phyloP scores from a whole-genome alignment of 1,140 invertebrate species.

The Rhagoletis pomonella region DNA sequence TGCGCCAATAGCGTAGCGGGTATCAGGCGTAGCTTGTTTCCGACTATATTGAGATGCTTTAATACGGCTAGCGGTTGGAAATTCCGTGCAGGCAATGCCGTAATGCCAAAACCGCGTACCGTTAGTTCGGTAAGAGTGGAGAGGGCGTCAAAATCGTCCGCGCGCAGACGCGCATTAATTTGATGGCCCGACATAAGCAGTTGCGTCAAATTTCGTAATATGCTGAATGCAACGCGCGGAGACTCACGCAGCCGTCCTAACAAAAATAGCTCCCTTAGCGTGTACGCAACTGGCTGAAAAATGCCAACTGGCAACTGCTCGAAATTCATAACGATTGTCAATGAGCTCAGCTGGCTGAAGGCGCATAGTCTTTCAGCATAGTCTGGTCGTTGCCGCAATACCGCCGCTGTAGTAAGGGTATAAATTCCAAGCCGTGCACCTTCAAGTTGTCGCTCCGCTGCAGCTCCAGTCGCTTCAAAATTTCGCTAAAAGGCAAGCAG shows the following conservation, averaged over 20 bases:
- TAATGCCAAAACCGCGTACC: not conserved
- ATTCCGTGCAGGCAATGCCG: not conserved
- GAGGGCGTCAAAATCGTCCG: not conserved
- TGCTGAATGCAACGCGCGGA: not conserved
- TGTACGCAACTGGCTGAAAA: not conserved
- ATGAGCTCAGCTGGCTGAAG: too few relatives aligned
- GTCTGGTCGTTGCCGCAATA: not conserved
- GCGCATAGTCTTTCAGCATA: too few relatives aligned
- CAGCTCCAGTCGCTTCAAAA: not conserved
- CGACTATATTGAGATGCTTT: not conserved
- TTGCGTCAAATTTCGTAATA: not conserved
- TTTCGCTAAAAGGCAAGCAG: not conserved
- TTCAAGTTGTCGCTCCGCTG: not conserved
- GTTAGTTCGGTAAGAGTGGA: not conserved
- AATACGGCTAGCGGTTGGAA: not conserved
- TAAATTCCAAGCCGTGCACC: not conserved
- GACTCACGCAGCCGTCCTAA: not conserved
- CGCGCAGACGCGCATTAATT: not conserved
- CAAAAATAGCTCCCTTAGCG: not conserved
- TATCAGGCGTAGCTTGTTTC: not conserved
- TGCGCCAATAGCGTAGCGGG: not conserved
- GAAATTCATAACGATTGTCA: conserved; percentile 20
- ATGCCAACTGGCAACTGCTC: not conserved
- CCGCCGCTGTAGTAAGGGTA: not conserved
- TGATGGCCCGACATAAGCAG: not conserved